A percentile compares a stretch with the other conserved stretches of the same genome.
These are phyloP conservation scores for Drosophila asahinai DNA, from an alignment of 1,140 invertebrate genomes.

Conservation along the genomic window DNA sequence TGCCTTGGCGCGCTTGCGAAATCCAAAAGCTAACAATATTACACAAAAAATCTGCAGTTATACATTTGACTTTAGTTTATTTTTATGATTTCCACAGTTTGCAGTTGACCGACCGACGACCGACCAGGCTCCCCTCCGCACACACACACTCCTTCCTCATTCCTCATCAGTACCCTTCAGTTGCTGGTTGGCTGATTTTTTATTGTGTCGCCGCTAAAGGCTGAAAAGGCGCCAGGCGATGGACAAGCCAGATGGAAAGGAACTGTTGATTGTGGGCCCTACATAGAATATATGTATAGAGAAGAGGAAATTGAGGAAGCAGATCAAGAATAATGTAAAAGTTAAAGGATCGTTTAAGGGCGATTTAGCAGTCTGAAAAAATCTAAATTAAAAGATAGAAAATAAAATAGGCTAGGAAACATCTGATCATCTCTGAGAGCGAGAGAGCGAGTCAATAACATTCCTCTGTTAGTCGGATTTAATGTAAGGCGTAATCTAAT, in stretches of 20 bases:
- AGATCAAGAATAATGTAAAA: neutral
- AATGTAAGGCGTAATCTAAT: no score
- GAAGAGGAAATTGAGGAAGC: neutral
- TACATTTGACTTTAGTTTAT: slow-evolving; percentile 71
- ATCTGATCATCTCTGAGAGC: no score
- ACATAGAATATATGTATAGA: no score
- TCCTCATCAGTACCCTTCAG: neutral
- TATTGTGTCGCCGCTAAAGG: slow-evolving; percentile 21
- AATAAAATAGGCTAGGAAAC: no score
- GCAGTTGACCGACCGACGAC: slow-evolving; percentile 37
- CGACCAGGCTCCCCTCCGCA: neutral
- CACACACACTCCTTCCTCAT: neutral
- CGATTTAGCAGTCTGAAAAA: no score
- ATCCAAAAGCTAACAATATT: slow-evolving; percentile 75
- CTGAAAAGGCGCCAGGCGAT: neutral
- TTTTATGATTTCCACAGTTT: slow-evolving; percentile 56
- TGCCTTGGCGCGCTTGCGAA: slow-evolving; percentile 59
- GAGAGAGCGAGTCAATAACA: no score
- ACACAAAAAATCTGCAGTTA: slow-evolving; percentile 71
- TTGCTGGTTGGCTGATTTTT: slow-evolving; percentile 41
- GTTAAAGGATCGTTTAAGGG: neutral
- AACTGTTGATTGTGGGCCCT: slow-evolving; percentile 38
- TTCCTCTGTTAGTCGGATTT: no score
- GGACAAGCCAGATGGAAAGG: slow-evolving; percentile 24
- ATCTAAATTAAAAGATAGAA: no score